These are phyloP conservation scores for Ranitomeya variabilis DNA, from an alignment of 2,113 vertebrate genomes.

Conservation along the genomic window DNA sequence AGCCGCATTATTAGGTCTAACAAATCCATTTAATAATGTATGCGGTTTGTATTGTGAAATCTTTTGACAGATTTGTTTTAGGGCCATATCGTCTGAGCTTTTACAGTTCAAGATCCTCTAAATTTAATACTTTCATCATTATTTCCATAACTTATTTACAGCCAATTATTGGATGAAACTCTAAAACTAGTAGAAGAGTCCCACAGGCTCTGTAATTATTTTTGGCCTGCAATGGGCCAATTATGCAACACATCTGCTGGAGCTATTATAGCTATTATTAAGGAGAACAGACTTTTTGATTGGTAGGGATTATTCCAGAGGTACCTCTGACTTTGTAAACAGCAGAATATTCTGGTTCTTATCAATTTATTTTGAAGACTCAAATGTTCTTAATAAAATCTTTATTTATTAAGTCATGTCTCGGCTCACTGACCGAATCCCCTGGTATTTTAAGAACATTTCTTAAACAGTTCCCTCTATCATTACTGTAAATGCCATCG, in stretches of 20 bases:
- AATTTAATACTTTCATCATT: not conserved
- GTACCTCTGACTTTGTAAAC: not conserved
- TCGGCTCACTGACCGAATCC: not conserved
- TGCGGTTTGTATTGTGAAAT: too few relatives aligned
- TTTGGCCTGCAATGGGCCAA: not conserved
- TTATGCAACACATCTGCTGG: not conserved
- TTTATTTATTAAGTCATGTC: not conserved
- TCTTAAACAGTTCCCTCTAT: not conserved
- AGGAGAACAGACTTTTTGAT: not conserved
- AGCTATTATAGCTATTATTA: not conserved
- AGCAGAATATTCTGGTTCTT: not conserved
- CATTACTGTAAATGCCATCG: slow-evolving; percentile 19
- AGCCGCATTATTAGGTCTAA: too few relatives aligned
- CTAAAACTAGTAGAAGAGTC: not conserved
- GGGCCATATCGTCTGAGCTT: not conserved
- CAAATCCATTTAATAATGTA: too few relatives aligned
- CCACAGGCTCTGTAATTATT: not conserved
- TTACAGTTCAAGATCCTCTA: not conserved
- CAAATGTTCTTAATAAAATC: not conserved
- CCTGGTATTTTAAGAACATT: not conserved
- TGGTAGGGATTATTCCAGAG: not conserved
- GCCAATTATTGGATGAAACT: not conserved
- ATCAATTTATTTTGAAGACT: not conserved
- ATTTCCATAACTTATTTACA: not conserved
- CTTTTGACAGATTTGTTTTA: too few relatives aligned